Evolutionary conservation across 2,888 invertebrate genomes (phyloP), one percentile per base, ranked within the genome.

Genomic region (Lottia scabra): DNA sequence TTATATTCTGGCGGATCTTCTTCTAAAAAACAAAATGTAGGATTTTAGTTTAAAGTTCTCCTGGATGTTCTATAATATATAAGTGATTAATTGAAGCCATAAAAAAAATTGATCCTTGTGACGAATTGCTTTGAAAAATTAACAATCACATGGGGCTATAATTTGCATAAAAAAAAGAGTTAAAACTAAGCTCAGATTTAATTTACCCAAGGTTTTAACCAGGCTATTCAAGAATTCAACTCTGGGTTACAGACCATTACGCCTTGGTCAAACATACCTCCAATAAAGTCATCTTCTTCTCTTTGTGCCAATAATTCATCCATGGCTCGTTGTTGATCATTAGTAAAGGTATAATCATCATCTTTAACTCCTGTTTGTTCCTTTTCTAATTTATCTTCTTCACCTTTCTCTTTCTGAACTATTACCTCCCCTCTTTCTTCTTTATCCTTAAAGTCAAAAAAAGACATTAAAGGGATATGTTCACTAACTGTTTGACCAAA

Each of bases 1-100:
- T 88, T 84, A 76, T 88, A 88, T 67, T 86, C 87, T 44, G 88
- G 87, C 0, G 87, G 86, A 27, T 84, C 83, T 46, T 84, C 84
- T 70, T 81, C 80, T 82, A 63, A 75, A 70, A 5, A 67, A 44
- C 19, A 69, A 65, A 38, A 27, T 12, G n/a, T 15, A n/a, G 26
- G n/a, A 66, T 44, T 5, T 16, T n/a, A n/a, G n/a, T n/a, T n/a
- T n/a, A n/a, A n/a, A n/a, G n/a, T n/a, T n/a, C n/a, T n/a, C n/a
- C n/a, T n/a, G n/a, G n/a, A n/a, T n/a, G n/a, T n/a, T n/a, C n/a
- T n/a, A n/a, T n/a, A n/a, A n/a, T n/a, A n/a, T n/a, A n/a, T n/a
- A n/a, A n/a, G n/a, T n/a, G n/a, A n/a, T n/a, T n/a, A n/a, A n/a
- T n/a, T n/a, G n/a, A n/a, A n/a, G n/a, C n/a, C n/a, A n/a, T n/a